Evolutionary conservation across 1,140 invertebrate genomes (phyloP).

Genomic region (Nylanderia fulva): DNA sequence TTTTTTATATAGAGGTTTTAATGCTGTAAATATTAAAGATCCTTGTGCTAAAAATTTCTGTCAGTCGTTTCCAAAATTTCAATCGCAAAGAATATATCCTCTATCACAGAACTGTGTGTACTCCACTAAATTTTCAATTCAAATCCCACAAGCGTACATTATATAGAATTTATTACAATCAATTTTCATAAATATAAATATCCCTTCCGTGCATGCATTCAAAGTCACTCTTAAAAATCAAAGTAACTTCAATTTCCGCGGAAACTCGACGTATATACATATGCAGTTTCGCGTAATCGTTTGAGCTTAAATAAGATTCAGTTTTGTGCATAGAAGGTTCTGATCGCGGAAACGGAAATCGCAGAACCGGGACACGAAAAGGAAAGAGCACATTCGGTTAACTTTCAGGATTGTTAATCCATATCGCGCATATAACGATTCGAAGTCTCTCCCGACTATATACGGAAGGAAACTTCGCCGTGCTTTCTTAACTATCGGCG

Average conservation of each 20-base stretch:
- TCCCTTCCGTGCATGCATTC: not conserved
- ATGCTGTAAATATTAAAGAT: too few species aligned
- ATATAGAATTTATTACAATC: not conserved
- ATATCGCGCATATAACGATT: slow-evolving; percentile 21
- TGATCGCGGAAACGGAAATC: slow-evolving; percentile 14
- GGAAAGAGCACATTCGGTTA: not conserved
- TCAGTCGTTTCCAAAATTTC: not conserved
- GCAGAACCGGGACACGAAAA: not conserved
- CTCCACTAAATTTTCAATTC: not conserved
- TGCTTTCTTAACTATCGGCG: slow-evolving; percentile 21
- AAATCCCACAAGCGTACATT: not conserved
- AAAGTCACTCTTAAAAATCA: not conserved
- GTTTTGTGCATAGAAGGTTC: not conserved
- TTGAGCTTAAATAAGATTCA: too few species aligned
- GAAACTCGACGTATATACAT: not conserved
- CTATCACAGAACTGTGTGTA: not conserved
- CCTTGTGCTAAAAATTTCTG: not conserved
- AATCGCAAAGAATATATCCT: not conserved
- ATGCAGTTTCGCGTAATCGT: too few species aligned
- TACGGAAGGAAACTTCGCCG: slow-evolving; percentile 2
- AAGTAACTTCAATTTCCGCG: slow-evolving; percentile 22
- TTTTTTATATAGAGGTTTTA: not conserved
- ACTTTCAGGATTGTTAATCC: slow-evolving; percentile 51
- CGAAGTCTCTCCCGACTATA: not conserved
- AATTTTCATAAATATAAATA: too few species aligned